Evolutionary conservation across 1,140 invertebrate species (phyloP), one percentile per base, ranked within the genome.

Genomic region (Drosophila sp.): DNA sequence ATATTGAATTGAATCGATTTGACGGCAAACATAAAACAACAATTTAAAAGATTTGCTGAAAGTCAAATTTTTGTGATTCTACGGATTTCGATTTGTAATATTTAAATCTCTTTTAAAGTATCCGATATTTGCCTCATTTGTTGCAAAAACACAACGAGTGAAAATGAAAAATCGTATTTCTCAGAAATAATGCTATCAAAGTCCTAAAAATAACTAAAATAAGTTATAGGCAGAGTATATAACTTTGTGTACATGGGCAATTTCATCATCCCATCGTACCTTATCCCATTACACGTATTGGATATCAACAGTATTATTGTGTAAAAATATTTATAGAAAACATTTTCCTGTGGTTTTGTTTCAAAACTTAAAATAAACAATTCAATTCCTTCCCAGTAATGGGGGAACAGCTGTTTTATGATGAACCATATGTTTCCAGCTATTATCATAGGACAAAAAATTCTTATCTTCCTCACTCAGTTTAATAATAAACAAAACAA

Each of bases 1-100:
- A 60, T 64, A 58, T 55, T 60, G 25, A 58, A 66, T 58, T 56
- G 32, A 57, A 57, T 17, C 5, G 54, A 35, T 44, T 61, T 38
- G 47, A 50, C 33, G 7, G 4, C 23, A 1, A 11, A 35, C 33
- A 2, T 6, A 2, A 10, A 0, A 10, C 33, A 35, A 35, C 10
- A 35, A 35, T 35, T 35, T 0, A 38, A 38, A 1, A 11, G 35
- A 38, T 38, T 38, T 11, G 35, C 8, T 38, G 7, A 38, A 38
- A 38, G 35, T 11, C 3, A 11, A 38, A 8, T 11, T 38, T 38
- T 35, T 4, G 11, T 38, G 8, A 11, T 3, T 17, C 17, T 17
- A 17, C 17, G 17, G 17, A 17, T 17, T 17, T 17, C 17, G 17
- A 17, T 17, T 17, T 17, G 17, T 17, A 17, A 17, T 17, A 17